Conservation (phyloP, 1,140 invertebrate genomes). For the Drosophila repletoides region DNA sequence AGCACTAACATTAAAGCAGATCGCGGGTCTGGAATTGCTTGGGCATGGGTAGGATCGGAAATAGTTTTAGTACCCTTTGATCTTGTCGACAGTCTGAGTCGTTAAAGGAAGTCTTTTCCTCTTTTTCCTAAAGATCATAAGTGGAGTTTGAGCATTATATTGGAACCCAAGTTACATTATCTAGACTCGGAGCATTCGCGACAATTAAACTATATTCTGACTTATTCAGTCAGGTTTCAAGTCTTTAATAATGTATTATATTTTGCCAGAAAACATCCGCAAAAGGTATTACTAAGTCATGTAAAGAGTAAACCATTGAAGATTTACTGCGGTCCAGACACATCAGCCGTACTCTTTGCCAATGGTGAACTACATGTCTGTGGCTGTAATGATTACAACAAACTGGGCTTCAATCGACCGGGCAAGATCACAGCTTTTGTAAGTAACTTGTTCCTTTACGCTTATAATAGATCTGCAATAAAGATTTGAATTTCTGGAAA, state of each 20-base stretch:
- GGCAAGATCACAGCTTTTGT: slow-evolving; percentile 72
- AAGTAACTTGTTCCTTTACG: slow-evolving; percentile 4
- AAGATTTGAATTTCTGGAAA: not conserved
- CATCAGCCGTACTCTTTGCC: slow-evolving; percentile 86
- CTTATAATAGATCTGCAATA: no score
- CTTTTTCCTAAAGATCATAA: no score
- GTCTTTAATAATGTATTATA: no score
- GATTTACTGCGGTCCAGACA: slow-evolving; percentile 86
- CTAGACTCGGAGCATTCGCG: no score
- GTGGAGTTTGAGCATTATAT: no score
- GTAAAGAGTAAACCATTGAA: slow-evolving; percentile 83
- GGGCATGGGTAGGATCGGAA: no score
- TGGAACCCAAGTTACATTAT: no score
- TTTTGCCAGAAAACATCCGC: slow-evolving; percentile 60
- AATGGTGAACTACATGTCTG: slow-evolving; percentile 86
- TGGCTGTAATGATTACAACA: slow-evolving; percentile 88
- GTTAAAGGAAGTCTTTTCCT: no score
- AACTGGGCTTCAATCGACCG: slow-evolving; percentile 85
- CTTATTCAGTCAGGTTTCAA: not conserved
- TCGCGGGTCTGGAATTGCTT: no score
- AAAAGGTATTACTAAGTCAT: slow-evolving; percentile 77
- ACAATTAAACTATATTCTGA: not conserved
- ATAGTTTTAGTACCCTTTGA: no score
- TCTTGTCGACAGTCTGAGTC: no score
- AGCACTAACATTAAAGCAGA: no score